A percentile compares a stretch with the other conserved stretches of the same genome.
These are phyloP conservation scores for Philypnodon macrostomus DNA, from an alignment of 2,797 vertebrate genomes.

Conservation along the genomic window DNA sequence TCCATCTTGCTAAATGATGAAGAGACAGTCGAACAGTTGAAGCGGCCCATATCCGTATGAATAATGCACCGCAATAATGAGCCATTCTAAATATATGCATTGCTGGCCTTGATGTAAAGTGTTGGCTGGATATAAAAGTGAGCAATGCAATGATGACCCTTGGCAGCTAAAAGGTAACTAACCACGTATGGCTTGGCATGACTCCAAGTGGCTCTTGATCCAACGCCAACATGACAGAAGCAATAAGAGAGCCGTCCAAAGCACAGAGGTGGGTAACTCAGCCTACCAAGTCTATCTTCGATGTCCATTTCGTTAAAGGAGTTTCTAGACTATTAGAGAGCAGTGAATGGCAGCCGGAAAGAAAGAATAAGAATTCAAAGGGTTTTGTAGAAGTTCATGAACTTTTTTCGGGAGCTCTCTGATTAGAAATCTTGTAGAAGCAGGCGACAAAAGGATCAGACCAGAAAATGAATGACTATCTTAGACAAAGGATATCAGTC, in stretches of 20 bases:
- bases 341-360: slow-evolving; percentile 4
- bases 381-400: slow-evolving; percentile 6
- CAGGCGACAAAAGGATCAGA: slow-evolving; percentile 12
- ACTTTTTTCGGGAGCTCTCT: slow-evolving; percentile 5
- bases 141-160: slow-evolving; percentile 20
- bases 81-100: background rate
- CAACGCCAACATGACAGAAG: slow-evolving; percentile 31
- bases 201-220: slow-evolving; percentile 34
- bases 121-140: slow-evolving; percentile 13
- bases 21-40: no score
- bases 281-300: slow-evolving; percentile 9
- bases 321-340: slow-evolving; percentile 21
- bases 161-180: slow-evolving; percentile 34
- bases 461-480: background rate
- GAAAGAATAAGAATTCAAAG: slow-evolving; percentile 3
- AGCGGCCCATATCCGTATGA: no score
- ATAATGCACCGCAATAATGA: background rate
- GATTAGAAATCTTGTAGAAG: slow-evolving; percentile 3
- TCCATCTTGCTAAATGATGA: no score
- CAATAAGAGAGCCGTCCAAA: slow-evolving; percentile 35
- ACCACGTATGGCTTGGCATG: slow-evolving; percentile 8
- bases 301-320: slow-evolving; percentile 6
- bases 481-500: slow-evolving; percentile 6
- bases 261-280: background rate
- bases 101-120: slow-evolving; percentile 1